A percentile compares a stretch with the other conserved stretches of the same genome.
Evolutionary conservation across 2,888 invertebrate genomes (phyloP).

Genomic region (Oegoconia quadripuncta): DNA sequence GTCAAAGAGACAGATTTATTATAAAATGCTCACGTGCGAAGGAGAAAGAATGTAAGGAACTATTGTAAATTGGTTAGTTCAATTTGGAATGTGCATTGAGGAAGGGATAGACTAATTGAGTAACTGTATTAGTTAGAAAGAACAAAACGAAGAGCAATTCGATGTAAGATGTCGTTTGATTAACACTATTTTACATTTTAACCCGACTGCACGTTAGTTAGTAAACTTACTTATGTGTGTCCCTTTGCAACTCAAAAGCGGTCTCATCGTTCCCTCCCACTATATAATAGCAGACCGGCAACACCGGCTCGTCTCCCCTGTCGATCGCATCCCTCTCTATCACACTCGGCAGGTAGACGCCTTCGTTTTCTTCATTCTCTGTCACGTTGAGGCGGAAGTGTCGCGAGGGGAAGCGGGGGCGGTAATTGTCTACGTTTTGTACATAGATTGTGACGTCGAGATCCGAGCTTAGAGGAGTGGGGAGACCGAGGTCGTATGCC

Average conservation of each 20-base stretch:
- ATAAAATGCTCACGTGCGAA: no score
- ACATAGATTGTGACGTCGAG: constrained; percentile 93
- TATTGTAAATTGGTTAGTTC: no score
- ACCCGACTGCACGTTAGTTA: no score
- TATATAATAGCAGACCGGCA: constrained; percentile 95
- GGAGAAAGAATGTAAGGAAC: no score
- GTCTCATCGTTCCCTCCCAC: constrained; percentile 89
- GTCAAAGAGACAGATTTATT: no score
- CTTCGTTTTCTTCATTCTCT: constrained; percentile 80
- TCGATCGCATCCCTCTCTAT: constrained; percentile 92
- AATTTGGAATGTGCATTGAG: no score
- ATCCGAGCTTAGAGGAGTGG: constrained; percentile 92
- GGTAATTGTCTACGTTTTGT: constrained; percentile 92
- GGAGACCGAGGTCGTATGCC: constrained; percentile 92
- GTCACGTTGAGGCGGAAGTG: constrained; percentile 86
- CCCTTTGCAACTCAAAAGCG: constrained; percentile 84
- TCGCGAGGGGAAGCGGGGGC: constrained; percentile 89
- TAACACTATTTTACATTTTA: no score
- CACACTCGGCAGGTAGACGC: constrained; percentile 86
- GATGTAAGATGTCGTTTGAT: no score
- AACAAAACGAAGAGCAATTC: no score
- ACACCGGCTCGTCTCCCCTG: constrained; percentile 87
- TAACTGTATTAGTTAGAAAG: no score
- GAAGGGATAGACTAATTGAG: no score
- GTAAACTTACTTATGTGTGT: constrained; percentile 82